Evolutionary conservation across 2,888 invertebrate species (phyloP).

Genomic region (Alviniconcha strummeri): DNA sequence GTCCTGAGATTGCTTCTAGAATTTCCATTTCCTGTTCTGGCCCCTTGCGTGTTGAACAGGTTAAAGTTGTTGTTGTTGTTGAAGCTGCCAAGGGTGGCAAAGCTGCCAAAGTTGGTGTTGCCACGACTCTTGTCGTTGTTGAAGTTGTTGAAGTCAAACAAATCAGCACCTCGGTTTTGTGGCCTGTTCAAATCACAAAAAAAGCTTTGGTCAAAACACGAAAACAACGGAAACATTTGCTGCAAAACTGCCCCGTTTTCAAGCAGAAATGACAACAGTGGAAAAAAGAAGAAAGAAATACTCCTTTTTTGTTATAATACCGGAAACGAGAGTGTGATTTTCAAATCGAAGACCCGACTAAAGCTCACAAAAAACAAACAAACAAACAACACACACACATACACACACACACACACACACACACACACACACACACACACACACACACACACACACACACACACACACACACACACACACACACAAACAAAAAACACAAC

Average conservation of each 20-base stretch:
- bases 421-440: too few relatives aligned
- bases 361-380: too few relatives aligned
- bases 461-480: too few relatives aligned
- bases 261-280: not conserved
- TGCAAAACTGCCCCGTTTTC: too few relatives aligned
- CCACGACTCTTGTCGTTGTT: conserved; percentile 5
- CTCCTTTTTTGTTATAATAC: too few relatives aligned
- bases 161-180: not conserved
- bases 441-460: too few relatives aligned
- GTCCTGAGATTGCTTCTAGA: not conserved
- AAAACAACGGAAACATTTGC: not conserved
- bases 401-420: too few relatives aligned
- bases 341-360: too few relatives aligned
- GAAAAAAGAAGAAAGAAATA: not conserved
- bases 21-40: not conserved
- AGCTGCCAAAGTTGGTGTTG: conserved; percentile 11
- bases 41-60: not conserved
- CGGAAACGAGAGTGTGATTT: too few relatives aligned
- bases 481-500: too few relatives aligned
- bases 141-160: conserved; percentile 24
- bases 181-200: not conserved
- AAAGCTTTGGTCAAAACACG: not conserved
- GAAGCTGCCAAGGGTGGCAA: conserved; percentile 8
- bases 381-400: too few relatives aligned
- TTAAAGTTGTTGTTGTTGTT: not conserved